These are phyloP conservation scores for Drosophila ohnishii DNA, from an alignment of 1,140 invertebrate genomes.

Conservation along the genomic window DNA sequence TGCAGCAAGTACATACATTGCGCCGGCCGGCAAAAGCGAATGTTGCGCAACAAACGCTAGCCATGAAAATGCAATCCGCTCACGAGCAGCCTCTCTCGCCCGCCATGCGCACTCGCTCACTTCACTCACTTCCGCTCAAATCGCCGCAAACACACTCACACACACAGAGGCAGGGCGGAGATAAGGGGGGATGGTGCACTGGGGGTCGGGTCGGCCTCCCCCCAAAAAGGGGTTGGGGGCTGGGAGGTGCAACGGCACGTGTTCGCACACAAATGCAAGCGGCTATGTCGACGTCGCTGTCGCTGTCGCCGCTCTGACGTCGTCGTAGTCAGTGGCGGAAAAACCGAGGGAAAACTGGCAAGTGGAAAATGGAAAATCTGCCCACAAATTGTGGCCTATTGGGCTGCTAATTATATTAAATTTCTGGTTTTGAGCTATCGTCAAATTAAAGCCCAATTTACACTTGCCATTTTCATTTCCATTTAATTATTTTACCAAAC, in stretches of 20 bases:
- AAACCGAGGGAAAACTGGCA: conserved; percentile 24
- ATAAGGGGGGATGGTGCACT: conserved; percentile 26
- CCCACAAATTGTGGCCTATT: conserved; percentile 32
- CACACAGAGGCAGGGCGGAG: conserved; percentile 1
- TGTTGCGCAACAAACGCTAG: conserved; percentile 71
- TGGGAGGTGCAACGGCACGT: conserved; percentile 72
- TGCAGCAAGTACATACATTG: conserved; percentile 57
- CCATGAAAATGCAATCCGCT: conserved; percentile 71
- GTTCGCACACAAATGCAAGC: conserved; percentile 76
- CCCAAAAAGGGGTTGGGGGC: conserved; percentile 13
- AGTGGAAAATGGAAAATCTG: conserved; percentile 26
- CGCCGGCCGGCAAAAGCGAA: conserved; percentile 77
- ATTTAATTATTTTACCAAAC: background rate
- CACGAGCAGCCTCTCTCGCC: conserved; percentile 18
- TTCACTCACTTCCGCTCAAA: conserved; percentile 68
- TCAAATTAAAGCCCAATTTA: conserved; percentile 10
- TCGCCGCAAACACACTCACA: conserved; percentile 41
- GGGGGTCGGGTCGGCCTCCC: conserved; percentile 4
- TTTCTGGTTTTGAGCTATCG: conserved; percentile 7
- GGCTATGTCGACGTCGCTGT: conserved; percentile 45
- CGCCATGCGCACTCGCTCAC: conserved; percentile 67
- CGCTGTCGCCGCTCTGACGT: conserved; percentile 55
- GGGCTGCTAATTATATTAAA: conserved; percentile 22
- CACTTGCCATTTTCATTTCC: conserved; percentile 3
- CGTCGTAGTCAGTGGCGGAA: conserved; percentile 51